Evolutionary conservation across 2,888 invertebrate genomes (phyloP).

Genomic region (Anarsia innoxiella): DNA sequence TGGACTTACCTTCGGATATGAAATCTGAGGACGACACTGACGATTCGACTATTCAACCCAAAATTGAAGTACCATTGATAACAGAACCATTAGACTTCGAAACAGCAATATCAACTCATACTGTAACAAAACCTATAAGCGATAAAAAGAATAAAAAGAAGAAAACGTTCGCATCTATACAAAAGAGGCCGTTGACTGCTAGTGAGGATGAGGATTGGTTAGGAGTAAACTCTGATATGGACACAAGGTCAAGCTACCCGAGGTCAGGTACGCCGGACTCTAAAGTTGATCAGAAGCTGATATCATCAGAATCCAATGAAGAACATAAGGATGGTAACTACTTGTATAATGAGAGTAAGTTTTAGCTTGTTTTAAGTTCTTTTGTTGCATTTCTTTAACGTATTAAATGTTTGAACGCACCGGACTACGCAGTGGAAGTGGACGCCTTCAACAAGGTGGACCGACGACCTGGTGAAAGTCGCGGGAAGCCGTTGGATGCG

Average conservation of each 20-base stretch:
- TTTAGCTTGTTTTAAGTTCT: background rate
- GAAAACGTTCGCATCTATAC: conserved; percentile 33
- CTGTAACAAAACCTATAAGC: conserved; percentile 47
- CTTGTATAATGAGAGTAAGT: conserved; percentile 59
- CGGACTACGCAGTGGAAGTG: too few species aligned
- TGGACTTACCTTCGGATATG: conserved; percentile 23
- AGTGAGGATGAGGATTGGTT: conserved; percentile 64
- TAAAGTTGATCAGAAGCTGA: conserved; percentile 38
- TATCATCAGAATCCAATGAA: conserved; percentile 47
- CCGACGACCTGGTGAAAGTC: too few species aligned
- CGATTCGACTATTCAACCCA: conserved; percentile 18
- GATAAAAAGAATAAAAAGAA: conserved; percentile 31
- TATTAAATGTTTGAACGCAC: too few species aligned
- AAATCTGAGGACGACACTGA: conserved; percentile 26
- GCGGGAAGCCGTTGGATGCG: too few species aligned
- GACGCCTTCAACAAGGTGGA: too few species aligned
- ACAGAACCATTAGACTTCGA: conserved; percentile 48
- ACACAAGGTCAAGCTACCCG: conserved; percentile 59
- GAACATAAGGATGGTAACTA: conserved; percentile 46
- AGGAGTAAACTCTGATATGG: conserved; percentile 46
- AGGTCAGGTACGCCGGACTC: conserved; percentile 58
- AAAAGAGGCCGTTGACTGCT: conserved; percentile 28
- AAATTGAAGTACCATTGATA: conserved; percentile 19
- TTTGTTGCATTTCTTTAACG: background rate
- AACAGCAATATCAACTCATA: conserved; percentile 56